phyloP scores from a whole-genome alignment of 37 sponge, comb jelly and placozoan species.

The Beroe ovata region DNA sequence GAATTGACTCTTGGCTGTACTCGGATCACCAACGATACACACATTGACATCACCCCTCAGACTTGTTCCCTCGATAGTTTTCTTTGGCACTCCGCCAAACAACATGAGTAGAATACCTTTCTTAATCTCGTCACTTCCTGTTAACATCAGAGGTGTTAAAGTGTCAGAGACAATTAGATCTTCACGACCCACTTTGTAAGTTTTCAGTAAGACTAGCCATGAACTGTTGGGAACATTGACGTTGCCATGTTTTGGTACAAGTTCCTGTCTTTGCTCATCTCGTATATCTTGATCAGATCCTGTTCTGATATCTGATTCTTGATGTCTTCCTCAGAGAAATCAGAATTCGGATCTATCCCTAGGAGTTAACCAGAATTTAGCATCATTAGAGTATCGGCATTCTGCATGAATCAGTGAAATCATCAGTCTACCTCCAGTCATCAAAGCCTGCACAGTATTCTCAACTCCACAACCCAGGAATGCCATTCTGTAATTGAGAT shows the following conservation, averaged over 20 bases:
- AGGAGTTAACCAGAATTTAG: too few species aligned
- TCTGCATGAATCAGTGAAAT: too few species aligned
- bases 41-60: constrained; percentile 99
- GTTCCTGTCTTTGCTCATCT: constrained; percentile 89
- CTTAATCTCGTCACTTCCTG: constrained; percentile 98
- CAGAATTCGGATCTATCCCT: constrained; percentile 65
- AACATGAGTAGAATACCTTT: constrained; percentile 95
- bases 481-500: constrained; percentile 90
- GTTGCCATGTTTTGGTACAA: constrained; percentile 92
- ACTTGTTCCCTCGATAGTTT: constrained; percentile 87
- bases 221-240: constrained; percentile 94
- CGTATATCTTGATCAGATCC: constrained; percentile 85
- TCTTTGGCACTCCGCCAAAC: constrained; percentile 97
- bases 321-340: constrained; percentile 83
- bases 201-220: too few species aligned
- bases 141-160: too few species aligned
- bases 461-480: constrained; percentile 91
- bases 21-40: constrained; percentile 98
- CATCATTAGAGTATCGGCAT: too few species aligned
- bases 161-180: too few species aligned
- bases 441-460: constrained; percentile 9
- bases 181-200: too few species aligned
- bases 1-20: constrained; percentile 97
- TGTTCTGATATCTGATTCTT: constrained; percentile 75
- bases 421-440: constrained; percentile 51